phyloP scores from a whole-genome alignment of 1,140 invertebrate species.

The Epicauta chinensis region DNA sequence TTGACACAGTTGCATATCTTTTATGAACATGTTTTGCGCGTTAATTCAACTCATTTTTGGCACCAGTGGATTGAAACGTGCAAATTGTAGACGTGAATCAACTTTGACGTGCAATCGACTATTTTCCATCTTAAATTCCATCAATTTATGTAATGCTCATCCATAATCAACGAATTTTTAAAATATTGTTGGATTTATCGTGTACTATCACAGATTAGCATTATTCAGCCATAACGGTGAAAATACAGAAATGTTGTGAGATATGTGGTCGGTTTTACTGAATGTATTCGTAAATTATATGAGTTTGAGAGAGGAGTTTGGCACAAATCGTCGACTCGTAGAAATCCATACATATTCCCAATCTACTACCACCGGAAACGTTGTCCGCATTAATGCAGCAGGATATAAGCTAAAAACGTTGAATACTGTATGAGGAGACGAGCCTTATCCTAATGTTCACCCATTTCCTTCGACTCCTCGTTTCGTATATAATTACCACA shows the following conservation, averaged over 20 bases:
- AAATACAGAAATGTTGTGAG: constrained; percentile 7
- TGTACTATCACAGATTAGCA: constrained; percentile 4
- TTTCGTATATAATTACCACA: constrained; percentile 5
- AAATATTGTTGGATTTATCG: constrained; percentile 13
- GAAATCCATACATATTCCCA: constrained; percentile 22
- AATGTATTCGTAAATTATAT: constrained; percentile 19
- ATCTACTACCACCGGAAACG: constrained; percentile 17
- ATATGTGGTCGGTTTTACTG: constrained; percentile 12
- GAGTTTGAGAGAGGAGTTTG: constrained; percentile 11
- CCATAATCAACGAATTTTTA: constrained; percentile 4
- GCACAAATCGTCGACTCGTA: constrained; percentile 14
- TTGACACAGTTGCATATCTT: too few species aligned
- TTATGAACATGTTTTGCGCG: too few species aligned
- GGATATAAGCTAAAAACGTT: constrained; percentile 16
- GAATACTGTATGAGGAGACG: constrained; percentile 21
- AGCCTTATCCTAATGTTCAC: too few species aligned
- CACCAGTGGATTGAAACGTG: too few species aligned
- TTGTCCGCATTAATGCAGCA: constrained; percentile 13
- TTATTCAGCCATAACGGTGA: constrained; percentile 15
- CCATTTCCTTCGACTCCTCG: constrained; percentile 8
- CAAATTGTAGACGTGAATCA: too few species aligned
- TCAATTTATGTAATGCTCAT: too few species aligned
- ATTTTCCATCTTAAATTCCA: too few species aligned
- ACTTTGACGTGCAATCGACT: too few species aligned
- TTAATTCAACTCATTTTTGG: too few species aligned